Evolutionary conservation across 2,113 vertebrate species (phyloP), one percentile per base, ranked within the genome.

Genomic region (Prolemur simus): DNA sequence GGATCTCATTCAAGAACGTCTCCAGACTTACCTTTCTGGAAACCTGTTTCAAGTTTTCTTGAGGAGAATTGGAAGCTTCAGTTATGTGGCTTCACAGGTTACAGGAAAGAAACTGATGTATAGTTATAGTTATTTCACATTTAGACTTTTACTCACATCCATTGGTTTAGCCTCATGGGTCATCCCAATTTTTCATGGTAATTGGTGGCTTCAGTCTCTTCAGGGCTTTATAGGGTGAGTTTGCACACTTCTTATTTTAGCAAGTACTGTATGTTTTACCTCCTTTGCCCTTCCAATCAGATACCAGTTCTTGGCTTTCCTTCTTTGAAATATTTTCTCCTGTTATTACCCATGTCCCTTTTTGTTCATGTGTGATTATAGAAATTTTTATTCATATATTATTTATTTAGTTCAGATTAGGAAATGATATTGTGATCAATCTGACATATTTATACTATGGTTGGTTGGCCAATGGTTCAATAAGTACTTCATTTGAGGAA

Each of bases 401-500:
- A 74, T 58, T 71, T 39, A 89, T 49, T 58, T 73, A 52, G 37
- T 66, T 34, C 23, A 11, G 13, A 78, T 76, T 29, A 6, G 32
- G n/a, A 20, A 2, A 78, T n/a, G 2, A n/a, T 73, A 64, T 32
- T 87, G 32, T 42, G 23, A 23, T 77, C 37, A 78, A 32, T 18
- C 5, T 83, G 49, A 83, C 23, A 52, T n/a, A 78, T 90, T 52
- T 76, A 39, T 52, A 37, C 47, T 64, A 4, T 39, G 6, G 37
- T 76, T 76, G 42, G 8, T 27, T 81, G n/a, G 1, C 25, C 23
- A 90, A 23, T 80, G 12, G 17, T 27, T 63, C 25, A 27, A 8
- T 73, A 52, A 39, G 20, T 21, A 56, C 39, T 97, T 82, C 64
- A 90, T 95, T 34, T 87, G 4, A 83, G 29, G 13, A 90, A 89